Evolutionary conservation across 2,888 invertebrate genomes (phyloP), one percentile per base, ranked within the genome.

Genomic region (Eupithecia vulgata): DNA sequence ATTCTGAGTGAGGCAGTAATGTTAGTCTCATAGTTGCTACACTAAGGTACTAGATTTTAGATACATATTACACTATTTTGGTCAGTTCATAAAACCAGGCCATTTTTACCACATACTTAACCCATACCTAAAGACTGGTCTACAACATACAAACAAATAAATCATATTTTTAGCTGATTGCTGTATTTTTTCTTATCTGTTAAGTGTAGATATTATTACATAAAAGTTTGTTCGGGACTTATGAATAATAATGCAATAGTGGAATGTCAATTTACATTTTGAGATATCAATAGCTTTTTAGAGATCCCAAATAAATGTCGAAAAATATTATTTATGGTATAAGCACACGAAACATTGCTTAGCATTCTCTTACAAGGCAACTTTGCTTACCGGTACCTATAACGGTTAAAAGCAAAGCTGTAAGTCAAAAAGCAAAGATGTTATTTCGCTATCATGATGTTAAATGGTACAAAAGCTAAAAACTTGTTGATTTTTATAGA

Each of bases 251-350:
- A 85, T 87, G 76, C 86, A 87, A 30, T 87, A 88, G 81, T 93
- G 93, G 93, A 93, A 93, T 93, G 93, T 93, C 85, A 86, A 83
- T 89, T 93, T 93, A 86, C 93, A 83, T 85, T 25, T 85, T 92
- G 91, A 93, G 91, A 93, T 91, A 85, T 57, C 21, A 57, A 87
- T 81, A 90, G 86, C 87, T 87, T 85, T 87, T 87, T 82, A 91
- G 92, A 92, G 92, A 92, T 93, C 91, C 86, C 79, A 85, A 82
- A 75, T 78, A 68, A 69, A 68, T 72, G 67, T 73, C 68, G 66
- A 75, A 73, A 79, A 73, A 74, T 74, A 74, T 82, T 82, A 75
- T n/a, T 52, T 67, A 67, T 34, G 37, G 78, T 79, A 75, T 74
- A 66, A 82, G 45, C 69, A 67, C 42, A 35, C 21, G 45, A 57